Evolutionary conservation across 2,113 vertebrate genomes (phyloP), one percentile per base, ranked within the genome.

Genomic region (Chelonoidis abingdonii): DNA sequence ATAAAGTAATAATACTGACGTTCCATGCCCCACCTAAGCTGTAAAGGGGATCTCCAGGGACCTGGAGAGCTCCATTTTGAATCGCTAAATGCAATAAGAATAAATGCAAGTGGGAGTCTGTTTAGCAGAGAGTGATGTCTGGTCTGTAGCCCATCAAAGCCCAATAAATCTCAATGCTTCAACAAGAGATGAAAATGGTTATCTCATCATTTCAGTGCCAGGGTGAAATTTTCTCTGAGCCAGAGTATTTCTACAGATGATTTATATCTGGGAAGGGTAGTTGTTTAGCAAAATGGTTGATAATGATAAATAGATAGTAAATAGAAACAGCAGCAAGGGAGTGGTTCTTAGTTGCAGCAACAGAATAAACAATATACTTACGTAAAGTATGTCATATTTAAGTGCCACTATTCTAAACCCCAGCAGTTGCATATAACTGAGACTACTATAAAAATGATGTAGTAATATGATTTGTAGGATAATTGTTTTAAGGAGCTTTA

Each of bases 141-240:
- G 98, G 98, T 98, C 99, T 98, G 98, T 97, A 98, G 98, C 99
- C 98, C 98, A 99, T 99, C 98, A 98, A 98, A 98, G 98, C 98
- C 98, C 99, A 99, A 99, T 99, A 99, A 99, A 99, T 99, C 99
- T 99, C 99, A 98, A 98, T 99, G 98, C 98, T 98, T 99, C 98
- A 98, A 98, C 97, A 97, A 98, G 98, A 99, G 99, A 99, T 98
- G 99, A 99, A 99, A 98, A 98, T 97, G 97, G 98, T 99, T 99
- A 98, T 99, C 99, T 99, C 98, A 98, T 99, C 98, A 99, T 94
- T 98, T 96, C 98, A 95, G 98, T 97, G 98, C 98, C 98, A 99
- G 98, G 96, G 98, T 80, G 97, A 97, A 98, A 97, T 98, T 96
- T 97, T 97, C 98, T 98, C 98, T 93, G 97, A 98, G 97, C 97